Base-by-base conservation (phyloP, 2,113 vertebrate species). In the Phrynocephalus versicolor region DNA sequence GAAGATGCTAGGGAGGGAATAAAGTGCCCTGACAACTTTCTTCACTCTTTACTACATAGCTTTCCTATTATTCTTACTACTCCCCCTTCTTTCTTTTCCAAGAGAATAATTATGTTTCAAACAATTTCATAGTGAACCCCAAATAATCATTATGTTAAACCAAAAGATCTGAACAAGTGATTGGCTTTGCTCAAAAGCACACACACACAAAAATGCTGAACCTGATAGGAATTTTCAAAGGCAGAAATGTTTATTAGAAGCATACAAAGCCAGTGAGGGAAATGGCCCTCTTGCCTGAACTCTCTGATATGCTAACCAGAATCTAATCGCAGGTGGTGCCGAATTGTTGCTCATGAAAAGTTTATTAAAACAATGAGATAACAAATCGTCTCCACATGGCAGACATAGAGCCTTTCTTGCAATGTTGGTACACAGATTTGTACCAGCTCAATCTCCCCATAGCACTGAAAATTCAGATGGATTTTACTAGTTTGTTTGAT, bases 361-460 rank as follows among this genome's bases (percentile, higher is more conserved):
- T 79, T 88, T 93, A 90, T 95, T 96, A 94, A 93, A 94, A 95
- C 91, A 94, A 92, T 30, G 82, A 93, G 95, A 95, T 96, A 95
- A 85, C 41, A 89, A 94, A 89, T 80, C 81, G 78, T 93, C 92
- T 91, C 89, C 91, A 92, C 81, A 90, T 81, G 0, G 15, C 57
- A 85, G 75, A 89, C 21, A 72, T 77, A 90, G 88, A 87, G 96
- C 91, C 95, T 96, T 92, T 90, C 85, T 94, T 92, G 95, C 91
- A 93, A 86, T 79, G 85, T 81, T 89, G 89, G 79, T 83, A 19
- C 72, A 89, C 74, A 93, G 87, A 93, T 94, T 94, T 93, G 88
- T 41, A n/a, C 65, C 94, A 88, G 92, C 94, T 96, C 92, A 90
- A 95, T 92, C 95, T 96, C 89, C 18, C 27, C n/a, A 88, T 64